Conservation (phyloP, 1,140 invertebrate genomes). For the Brachionus calyciflorus region DNA sequence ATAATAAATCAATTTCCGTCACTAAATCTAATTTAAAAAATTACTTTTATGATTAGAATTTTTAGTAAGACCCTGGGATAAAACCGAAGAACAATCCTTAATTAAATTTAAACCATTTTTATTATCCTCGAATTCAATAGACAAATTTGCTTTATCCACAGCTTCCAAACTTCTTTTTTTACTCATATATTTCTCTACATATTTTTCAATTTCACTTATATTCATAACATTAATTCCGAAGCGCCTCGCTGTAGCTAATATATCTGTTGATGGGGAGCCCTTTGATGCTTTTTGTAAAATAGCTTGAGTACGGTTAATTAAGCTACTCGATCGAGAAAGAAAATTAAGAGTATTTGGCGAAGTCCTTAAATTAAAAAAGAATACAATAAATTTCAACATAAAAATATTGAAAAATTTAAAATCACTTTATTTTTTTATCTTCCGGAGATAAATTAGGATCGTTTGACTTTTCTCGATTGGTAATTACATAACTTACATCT, state of each 20-base stretch:
- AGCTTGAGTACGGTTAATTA: constrained; percentile 38
- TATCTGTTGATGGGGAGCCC: not conserved
- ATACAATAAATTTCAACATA: not conserved
- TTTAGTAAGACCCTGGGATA: constrained; percentile 12
- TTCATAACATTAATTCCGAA: constrained; percentile 33
- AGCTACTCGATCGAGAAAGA: constrained; percentile 5
- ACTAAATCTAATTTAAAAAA: not conserved
- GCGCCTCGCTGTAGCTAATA: constrained; percentile 2
- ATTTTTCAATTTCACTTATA: constrained; percentile 17
- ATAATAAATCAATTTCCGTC: too few relatives aligned
- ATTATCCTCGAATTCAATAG: not conserved
- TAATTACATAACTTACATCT: constrained; percentile 39
- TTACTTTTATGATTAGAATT: constrained; percentile 12
- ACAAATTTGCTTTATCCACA: not conserved
- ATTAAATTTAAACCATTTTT: not conserved
- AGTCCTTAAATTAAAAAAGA: not conserved
- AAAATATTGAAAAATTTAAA: not conserved
- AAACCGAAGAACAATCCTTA: not conserved
- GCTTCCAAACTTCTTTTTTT: constrained; percentile 31
- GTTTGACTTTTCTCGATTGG: not conserved
- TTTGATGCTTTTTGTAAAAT: constrained; percentile 42
- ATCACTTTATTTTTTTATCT: not conserved
- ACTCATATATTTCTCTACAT: constrained; percentile 5
- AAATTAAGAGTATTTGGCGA: constrained; percentile 21
- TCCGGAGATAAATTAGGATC: not conserved